phyloP scores from a whole-genome alignment of 2,888 invertebrate genomes.

The Chymomyza amoena region DNA sequence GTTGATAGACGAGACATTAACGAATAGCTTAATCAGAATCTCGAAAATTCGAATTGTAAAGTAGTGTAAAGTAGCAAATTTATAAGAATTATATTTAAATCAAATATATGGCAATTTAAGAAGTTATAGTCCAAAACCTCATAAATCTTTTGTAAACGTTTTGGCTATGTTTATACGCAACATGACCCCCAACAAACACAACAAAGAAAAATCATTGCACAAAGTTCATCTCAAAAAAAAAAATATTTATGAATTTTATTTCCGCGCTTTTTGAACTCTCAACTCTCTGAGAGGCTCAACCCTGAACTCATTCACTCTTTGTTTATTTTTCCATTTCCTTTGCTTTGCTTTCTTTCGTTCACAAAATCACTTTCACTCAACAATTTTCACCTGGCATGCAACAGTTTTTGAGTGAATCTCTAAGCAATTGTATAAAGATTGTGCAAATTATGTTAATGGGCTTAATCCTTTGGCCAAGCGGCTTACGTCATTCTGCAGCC shows the following conservation, averaged over 20 bases:
- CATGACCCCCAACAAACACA: no score
- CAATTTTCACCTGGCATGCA: background rate
- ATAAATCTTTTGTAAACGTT: no score
- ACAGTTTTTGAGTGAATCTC: background rate
- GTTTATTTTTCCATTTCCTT: background rate
- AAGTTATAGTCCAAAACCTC: no score
- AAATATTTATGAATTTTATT: background rate
- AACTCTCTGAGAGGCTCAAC: background rate
- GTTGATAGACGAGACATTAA: no score
- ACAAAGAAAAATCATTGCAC: background rate
- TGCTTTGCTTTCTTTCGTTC: background rate
- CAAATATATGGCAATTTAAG: no score
- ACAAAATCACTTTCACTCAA: background rate
- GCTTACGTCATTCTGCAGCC: slow-evolving; percentile 23
- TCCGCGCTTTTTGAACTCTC: slow-evolving; percentile 1
- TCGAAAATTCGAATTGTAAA: no score
- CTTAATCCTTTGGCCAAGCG: slow-evolving; percentile 4
- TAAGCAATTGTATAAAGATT: background rate
- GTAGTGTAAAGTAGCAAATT: no score
- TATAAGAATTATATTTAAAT: no score
- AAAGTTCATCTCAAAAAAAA: background rate
- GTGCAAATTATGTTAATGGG: background rate
- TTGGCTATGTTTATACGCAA: no score
- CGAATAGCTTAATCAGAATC: no score
- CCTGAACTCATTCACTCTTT: background rate